These are phyloP conservation scores for Eupeodes luniger DNA, from an alignment of 2,888 invertebrate species.

Conservation along the genomic window DNA sequence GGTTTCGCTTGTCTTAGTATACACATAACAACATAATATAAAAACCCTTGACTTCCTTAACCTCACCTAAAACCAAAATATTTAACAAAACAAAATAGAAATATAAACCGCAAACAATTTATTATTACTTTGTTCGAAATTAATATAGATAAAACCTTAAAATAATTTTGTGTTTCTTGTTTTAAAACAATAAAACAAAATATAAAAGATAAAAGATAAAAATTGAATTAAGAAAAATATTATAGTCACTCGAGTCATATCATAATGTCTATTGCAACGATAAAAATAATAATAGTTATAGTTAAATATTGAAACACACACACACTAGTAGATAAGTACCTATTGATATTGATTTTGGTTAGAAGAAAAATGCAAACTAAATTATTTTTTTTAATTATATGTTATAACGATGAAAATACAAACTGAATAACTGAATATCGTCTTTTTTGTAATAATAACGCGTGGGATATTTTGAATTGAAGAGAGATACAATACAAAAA, in stretches of 20 bases:
- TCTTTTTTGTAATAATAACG: constrained; percentile 59
- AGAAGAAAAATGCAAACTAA: constrained; percentile 25
- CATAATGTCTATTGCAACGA: constrained; percentile 79
- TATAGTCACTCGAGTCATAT: constrained; percentile 77
- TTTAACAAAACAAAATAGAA: constrained; percentile 9
- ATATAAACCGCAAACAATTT: constrained; percentile 21
- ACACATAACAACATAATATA: constrained; percentile 48
- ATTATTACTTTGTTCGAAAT: constrained; percentile 16
- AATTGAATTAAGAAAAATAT: constrained; percentile 66
- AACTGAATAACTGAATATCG: constrained; percentile 45
- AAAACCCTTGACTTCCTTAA: constrained; percentile 33
- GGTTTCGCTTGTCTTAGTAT: constrained; percentile 80
- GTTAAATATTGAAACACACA: constrained; percentile 68
- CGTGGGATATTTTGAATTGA: constrained; percentile 69
- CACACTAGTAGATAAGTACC: constrained; percentile 70
- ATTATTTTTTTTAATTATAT: constrained; percentile 13
- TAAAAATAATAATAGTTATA: constrained; percentile 75
- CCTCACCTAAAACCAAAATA: constrained; percentile 23
- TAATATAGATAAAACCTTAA: constrained; percentile 34
- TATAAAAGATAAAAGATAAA: constrained; percentile 58
- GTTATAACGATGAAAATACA: constrained; percentile 29
- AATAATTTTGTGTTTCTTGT: constrained; percentile 49
- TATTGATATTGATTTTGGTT: constrained; percentile 66
- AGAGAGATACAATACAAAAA: constrained; percentile 73
- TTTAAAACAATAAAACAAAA: constrained; percentile 74